Conservation (phyloP, 2,797 vertebrate species). For the Anolis apletophallus region DNA sequence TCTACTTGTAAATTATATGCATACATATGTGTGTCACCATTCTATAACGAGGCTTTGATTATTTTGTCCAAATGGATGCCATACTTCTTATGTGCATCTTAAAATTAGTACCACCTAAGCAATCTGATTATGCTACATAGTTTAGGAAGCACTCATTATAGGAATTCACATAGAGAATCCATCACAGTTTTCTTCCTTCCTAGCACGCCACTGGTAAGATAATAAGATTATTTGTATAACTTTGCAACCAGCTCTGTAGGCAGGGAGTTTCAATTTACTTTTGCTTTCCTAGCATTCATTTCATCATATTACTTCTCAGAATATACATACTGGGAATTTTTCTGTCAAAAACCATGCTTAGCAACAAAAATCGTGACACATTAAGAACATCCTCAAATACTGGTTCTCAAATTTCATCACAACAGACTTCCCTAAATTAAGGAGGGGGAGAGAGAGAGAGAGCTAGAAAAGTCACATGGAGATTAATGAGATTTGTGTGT, state of each 20-base stretch:
- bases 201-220: not conserved
- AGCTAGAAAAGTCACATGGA: not conserved
- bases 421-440: not conserved
- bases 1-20: not conserved
- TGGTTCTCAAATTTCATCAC: constrained; percentile 15
- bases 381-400: not conserved
- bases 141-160: not conserved
- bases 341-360: not conserved
- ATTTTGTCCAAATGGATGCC: not conserved
- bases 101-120: not conserved
- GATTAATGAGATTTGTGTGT: not conserved
- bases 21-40: not conserved
- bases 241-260: not conserved
- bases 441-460: not conserved
- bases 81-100: not conserved
- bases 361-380: not conserved
- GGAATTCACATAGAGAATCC: not conserved
- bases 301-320: not conserved
- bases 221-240: not conserved
- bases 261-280: not conserved
- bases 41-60: not conserved
- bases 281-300: not conserved
- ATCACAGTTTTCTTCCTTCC: not conserved
- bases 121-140: not conserved
- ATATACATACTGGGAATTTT: not conserved